These are phyloP conservation scores for Megathymus violae DNA, from an alignment of 1,140 invertebrate species.

Conservation along the genomic window DNA sequence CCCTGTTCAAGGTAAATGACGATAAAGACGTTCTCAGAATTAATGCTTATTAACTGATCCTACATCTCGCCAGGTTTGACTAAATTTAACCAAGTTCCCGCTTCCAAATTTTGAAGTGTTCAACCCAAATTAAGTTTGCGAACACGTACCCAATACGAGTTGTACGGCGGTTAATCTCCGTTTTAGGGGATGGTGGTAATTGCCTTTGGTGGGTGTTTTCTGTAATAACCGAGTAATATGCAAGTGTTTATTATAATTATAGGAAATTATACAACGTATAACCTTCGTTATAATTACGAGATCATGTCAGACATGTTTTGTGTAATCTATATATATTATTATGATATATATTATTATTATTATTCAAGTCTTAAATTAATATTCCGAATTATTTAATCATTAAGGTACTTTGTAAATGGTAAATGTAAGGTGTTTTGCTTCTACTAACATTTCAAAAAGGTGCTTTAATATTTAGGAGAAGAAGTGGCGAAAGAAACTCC, in stretches of 20 bases:
- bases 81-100: slow-evolving; percentile 7
- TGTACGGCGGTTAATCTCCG: slow-evolving; percentile 19
- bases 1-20: not conserved
- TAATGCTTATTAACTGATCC: not conserved
- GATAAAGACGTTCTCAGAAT: not conserved
- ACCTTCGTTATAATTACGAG: slow-evolving; percentile 1
- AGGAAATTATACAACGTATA: not conserved
- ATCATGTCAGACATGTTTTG: not conserved
- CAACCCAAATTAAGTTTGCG: slow-evolving; percentile 15
- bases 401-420: no score
- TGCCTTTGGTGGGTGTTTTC: not conserved
- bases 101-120: slow-evolving; percentile 18
- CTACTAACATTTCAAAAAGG: no score
- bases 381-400: no score
- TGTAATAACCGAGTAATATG: slow-evolving; percentile 14
- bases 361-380: no score
- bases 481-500: no score
- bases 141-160: slow-evolving; percentile 22
- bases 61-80: not conserved
- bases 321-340: no score
- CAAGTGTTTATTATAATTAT: slow-evolving; percentile 14
- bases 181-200: slow-evolving; percentile 18
- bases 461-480: no score
- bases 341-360: no score
- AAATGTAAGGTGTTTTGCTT: no score